Conservation (phyloP, 2,888 invertebrate species). For the Autographa pulchrina region DNA sequence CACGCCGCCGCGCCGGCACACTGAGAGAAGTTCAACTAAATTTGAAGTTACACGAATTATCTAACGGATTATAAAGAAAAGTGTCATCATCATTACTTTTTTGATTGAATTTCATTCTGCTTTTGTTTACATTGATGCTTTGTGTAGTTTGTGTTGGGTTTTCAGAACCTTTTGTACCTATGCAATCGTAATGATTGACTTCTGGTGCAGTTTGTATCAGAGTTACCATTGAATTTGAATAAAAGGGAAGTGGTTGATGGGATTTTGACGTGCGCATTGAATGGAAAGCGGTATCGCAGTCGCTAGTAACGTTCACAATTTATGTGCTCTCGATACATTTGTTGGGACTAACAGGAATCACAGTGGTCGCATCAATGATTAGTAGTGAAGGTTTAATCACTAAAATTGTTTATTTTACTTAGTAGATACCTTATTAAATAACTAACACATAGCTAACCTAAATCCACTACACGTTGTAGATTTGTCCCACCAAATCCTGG, state of each 20-base stretch:
- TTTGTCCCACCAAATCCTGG: too few relatives aligned
- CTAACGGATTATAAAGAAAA: constrained; percentile 57
- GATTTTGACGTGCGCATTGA: neutral
- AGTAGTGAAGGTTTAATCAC: too few relatives aligned
- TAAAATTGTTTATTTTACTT: too few relatives aligned
- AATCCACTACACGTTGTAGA: too few relatives aligned
- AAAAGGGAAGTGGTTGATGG: neutral
- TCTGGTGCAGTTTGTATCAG: neutral
- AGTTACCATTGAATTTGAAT: neutral
- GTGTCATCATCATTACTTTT: constrained; percentile 47
- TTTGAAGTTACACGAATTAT: constrained; percentile 54
- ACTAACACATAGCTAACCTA: too few relatives aligned
- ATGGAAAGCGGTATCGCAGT: neutral
- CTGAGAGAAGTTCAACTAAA: constrained; percentile 58
- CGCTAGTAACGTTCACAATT: neutral
- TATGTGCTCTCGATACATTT: neutral
- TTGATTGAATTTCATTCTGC: constrained; percentile 16
- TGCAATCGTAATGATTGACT: neutral
- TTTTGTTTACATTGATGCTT: constrained; percentile 17
- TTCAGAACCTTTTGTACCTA: neutral
- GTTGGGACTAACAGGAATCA: neutral
- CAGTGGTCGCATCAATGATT: neutral
- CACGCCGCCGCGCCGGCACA: constrained; percentile 77
- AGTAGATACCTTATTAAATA: too few relatives aligned
- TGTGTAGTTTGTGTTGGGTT: neutral